Evolutionary conservation across 2,797 vertebrate genomes (phyloP), one percentile per base, ranked within the genome.

Genomic region (Eidolon dupreanum): DNA sequence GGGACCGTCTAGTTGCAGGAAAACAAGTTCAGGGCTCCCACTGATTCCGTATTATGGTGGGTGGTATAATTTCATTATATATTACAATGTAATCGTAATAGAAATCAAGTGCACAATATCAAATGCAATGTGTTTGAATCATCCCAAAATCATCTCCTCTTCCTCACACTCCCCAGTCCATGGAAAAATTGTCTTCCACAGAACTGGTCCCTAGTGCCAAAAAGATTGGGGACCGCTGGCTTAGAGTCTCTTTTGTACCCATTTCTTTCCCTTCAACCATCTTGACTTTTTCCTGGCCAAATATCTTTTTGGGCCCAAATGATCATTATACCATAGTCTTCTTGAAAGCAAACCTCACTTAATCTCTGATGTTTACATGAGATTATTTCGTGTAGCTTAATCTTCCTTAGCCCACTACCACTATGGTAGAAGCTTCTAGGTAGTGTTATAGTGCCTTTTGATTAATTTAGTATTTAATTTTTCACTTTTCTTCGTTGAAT

Each of bases 391-490:
- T 88, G 43, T 94, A 96, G 82, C 19, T 36, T 74, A 41, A 74
- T 88, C 61, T 92, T 93, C 92, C 92, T 49, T 94, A 87, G 84
- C 94, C 94, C 65, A 11, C 94, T 90, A 7, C 88, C 43, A 8
- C 73, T 2, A 7, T 8, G 75, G 92, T 93, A 31, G 74, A 87
- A 70, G 92, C 85, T 89, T 83, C 74, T 96, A 93, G 86, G 86
- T 92, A 59, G 71, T 89, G 68, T 41, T 2, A 2, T 95, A 89
- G 86, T 96, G 93, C 96, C 95, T 96, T 97, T 96, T 55, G 82
- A 75, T 93, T 95, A 96, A 95, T 97, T 94, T 96, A 97, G 36
- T 96, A 96, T 93, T 96, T 94, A 90, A 95, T 88, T 94, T 94
- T 83, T 87, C 61, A 57, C 94, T 38, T 84, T 95, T 20, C 33